Evolutionary conservation across 2,888 invertebrate species (phyloP).

Genomic region (Lochmaea capreae): DNA sequence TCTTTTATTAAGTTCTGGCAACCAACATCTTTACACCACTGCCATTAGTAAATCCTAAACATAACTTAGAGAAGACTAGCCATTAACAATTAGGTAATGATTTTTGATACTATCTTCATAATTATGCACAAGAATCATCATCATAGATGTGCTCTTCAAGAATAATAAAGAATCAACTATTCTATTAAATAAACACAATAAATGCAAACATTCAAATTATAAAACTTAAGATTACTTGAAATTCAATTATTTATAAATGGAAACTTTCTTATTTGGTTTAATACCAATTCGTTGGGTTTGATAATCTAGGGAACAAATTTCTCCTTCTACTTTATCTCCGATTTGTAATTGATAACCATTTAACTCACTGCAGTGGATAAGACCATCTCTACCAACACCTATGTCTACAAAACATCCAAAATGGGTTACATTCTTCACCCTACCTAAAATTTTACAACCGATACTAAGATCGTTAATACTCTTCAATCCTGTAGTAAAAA

Average conservation of each 20-base stretch:
- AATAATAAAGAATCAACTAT: too few species aligned
- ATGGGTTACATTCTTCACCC: constrained; percentile 85
- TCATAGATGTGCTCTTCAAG: too few species aligned
- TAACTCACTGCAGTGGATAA: constrained; percentile 76
- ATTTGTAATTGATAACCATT: constrained; percentile 70
- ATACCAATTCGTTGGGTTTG: constrained; percentile 69
- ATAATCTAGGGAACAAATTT: constrained; percentile 71
- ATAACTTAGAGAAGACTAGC: too few species aligned
- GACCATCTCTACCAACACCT: constrained; percentile 75
- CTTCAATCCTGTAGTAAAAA: constrained; percentile 81
- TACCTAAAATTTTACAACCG: constrained; percentile 77
- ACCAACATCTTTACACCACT: too few species aligned
- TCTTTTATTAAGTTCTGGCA: too few species aligned
- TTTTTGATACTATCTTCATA: too few species aligned
- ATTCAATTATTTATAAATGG: background rate
- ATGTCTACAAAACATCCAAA: constrained; percentile 94
- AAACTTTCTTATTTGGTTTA: constrained; percentile 43
- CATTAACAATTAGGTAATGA: too few species aligned
- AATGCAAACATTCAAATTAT: too few species aligned
- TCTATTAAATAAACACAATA: too few species aligned
- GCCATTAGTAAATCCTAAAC: too few species aligned
- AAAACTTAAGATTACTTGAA: too few species aligned
- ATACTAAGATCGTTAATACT: constrained; percentile 74
- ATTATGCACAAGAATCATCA: too few species aligned
- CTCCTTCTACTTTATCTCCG: constrained; percentile 78